Percentiles rank a stretch among this genome's conserved stretches.
These are phyloP conservation scores for Andrena bicolor DNA, from an alignment of 2,888 invertebrate species.

Conservation along the genomic window DNA sequence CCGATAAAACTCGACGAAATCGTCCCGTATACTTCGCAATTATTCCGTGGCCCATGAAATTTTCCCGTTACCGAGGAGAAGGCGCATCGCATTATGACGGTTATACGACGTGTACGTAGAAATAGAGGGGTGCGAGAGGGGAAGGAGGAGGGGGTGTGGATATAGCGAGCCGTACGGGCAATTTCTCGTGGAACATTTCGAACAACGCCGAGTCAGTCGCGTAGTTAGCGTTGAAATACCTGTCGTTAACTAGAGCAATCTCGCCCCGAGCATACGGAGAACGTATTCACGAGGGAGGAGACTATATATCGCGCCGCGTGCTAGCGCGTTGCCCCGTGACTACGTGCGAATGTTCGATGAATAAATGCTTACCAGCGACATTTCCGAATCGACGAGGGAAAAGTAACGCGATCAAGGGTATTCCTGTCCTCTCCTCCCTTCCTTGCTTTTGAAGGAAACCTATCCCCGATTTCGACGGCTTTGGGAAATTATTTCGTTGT, in stretches of 20 bases:
- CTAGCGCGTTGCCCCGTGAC: conserved; percentile 34
- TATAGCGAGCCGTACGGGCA: conserved; percentile 52
- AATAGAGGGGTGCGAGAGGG: conserved; percentile 35
- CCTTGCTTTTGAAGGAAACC: not conserved
- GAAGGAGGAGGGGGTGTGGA: conserved; percentile 20
- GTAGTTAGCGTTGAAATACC: conserved; percentile 71
- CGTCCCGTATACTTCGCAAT: conserved; percentile 43
- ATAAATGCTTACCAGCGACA: conserved; percentile 57
- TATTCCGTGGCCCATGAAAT: conserved; percentile 50
- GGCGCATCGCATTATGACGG: conserved; percentile 47
- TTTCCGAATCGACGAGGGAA: conserved; percentile 52
- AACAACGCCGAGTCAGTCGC: conserved; percentile 68
- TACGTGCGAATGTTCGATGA: conserved; percentile 62
- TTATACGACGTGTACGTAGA: conserved; percentile 43
- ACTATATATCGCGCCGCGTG: conserved; percentile 53
- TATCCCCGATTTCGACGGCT: not conserved
- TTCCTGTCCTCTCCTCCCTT: not conserved
- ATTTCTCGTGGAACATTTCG: conserved; percentile 69
- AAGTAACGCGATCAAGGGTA: conserved; percentile 29
- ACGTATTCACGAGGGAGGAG: conserved; percentile 67
- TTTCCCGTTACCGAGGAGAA: conserved; percentile 30
- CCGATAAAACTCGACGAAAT: conserved; percentile 16
- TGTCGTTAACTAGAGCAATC: conserved; percentile 74
- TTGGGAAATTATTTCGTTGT: not conserved
- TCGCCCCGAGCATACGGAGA: conserved; percentile 62